Percentiles rank a stretch among this genome's conserved stretches.
Conservation (phyloP, 2,888 invertebrate genomes). For the Zygogramma bicolorata region DNA sequence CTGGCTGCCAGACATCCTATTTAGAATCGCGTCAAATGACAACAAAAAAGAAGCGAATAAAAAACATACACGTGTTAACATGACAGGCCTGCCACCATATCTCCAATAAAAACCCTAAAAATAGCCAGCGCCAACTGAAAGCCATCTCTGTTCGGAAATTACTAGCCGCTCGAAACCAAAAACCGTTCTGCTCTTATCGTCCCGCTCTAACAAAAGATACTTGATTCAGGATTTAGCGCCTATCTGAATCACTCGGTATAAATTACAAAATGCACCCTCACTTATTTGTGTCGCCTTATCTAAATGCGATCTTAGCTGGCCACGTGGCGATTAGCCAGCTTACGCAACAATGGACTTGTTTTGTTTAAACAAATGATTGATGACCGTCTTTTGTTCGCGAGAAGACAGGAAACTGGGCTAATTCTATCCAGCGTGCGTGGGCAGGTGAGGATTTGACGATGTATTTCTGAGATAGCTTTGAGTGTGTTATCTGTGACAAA, state of each 20-base stretch:
- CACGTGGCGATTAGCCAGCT: slow-evolving; percentile 54
- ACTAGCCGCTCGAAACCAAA: slow-evolving; percentile 57
- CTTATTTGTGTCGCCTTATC: slow-evolving; percentile 57
- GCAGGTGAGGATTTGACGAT: slow-evolving; percentile 60
- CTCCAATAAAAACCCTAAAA: slow-evolving; percentile 60
- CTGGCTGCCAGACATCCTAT: slow-evolving; percentile 56
- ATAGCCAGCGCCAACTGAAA: slow-evolving; percentile 56
- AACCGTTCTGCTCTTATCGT: slow-evolving; percentile 42
- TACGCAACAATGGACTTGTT: slow-evolving; percentile 58
- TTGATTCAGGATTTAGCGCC: slow-evolving; percentile 55
- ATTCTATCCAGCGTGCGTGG: slow-evolving; percentile 43
- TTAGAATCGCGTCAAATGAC: slow-evolving; percentile 56
- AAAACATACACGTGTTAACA: slow-evolving; percentile 61
- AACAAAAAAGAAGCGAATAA: slow-evolving; percentile 50
- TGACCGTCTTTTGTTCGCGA: slow-evolving; percentile 57
- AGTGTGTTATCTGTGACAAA: neutral
- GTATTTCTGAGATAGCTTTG: slow-evolving; percentile 50
- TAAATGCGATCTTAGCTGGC: slow-evolving; percentile 56
- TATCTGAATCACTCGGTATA: slow-evolving; percentile 57
- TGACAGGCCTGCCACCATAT: slow-evolving; percentile 61
- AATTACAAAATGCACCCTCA: slow-evolving; percentile 57
- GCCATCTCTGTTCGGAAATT: slow-evolving; percentile 60
- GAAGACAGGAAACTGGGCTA: slow-evolving; percentile 50
- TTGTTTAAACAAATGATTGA: slow-evolving; percentile 64
- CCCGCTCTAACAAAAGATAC: slow-evolving; percentile 52